Evolutionary conservation across 2,113 vertebrate species (phyloP), one percentile per base, ranked within the genome.

Genomic region (Gavia stellata): DNA sequence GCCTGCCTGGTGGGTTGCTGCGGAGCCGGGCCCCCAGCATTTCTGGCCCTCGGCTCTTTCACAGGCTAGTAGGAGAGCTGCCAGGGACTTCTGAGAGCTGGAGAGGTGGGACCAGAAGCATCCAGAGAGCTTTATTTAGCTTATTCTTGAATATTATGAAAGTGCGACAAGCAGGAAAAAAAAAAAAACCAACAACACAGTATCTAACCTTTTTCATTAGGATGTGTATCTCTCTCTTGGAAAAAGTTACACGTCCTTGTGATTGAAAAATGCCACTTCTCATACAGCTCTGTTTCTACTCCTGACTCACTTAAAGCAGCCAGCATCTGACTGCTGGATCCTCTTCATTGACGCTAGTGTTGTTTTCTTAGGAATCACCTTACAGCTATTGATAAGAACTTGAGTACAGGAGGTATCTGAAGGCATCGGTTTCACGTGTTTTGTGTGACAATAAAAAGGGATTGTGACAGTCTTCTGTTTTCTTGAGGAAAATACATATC

Each of bases 101-200:
- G 9, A 77, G 80, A 79, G 29, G 9, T 66, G n/a, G 28, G 11
- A 38, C 44, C 61, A 42, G 16, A 67, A 49, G 21, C n/a, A 33
- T 25, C 26, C 29, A 29, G 9, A 63, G 44, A 94, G 53, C 47
- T 83, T 36, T 42, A 10, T 68, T 66, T n/a, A 40, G 10, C 6
- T 66, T 66, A 10, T 62, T 82, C 59, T 70, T 42, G 25, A 38
- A 17, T 77, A 25, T 61, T 71, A 56, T 1, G 11, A 10, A 79
- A 80, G 40, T 1, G 6, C 3, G 11, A 42, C 38, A 61, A 62
- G 17, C 6, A 17, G n/a, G 1, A 8, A 4, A 3, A n/a, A 49
- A 63, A 40, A 28, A 42, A 31, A 12, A 29, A 33, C n/a, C n/a
- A n/a, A n/a, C n/a, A n/a, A 9, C 6, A 3, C 18, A 44, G 6